phyloP scores from a whole-genome alignment of 2,113 vertebrate genomes.

The Pardalotus punctatus region DNA sequence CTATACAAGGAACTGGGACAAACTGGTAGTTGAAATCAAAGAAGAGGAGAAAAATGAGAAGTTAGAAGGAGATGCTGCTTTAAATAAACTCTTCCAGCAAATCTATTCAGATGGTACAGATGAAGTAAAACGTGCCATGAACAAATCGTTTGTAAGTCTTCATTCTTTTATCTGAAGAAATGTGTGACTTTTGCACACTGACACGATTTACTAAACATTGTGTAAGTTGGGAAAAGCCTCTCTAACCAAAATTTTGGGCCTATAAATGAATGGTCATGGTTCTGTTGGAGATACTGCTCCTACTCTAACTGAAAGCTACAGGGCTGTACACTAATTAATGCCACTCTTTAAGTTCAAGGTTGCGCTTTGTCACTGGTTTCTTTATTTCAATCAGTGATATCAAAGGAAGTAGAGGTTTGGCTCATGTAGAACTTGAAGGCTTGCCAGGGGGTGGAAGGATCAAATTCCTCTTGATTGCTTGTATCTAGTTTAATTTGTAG shows the following conservation, averaged over 20 bases:
- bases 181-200: neutral
- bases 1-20: slow-evolving; percentile 91
- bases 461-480: neutral
- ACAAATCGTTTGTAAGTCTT: slow-evolving; percentile 95
- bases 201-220: neutral
- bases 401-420: neutral
- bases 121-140: slow-evolving; percentile 97
- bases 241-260: neutral
- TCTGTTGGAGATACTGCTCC: neutral
- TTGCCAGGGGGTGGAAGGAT: neutral
- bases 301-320: neutral
- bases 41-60: slow-evolving; percentile 97
- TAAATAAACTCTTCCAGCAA: slow-evolving; percentile 93
- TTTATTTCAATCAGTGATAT: neutral
- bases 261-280: neutral
- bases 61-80: slow-evolving; percentile 92
- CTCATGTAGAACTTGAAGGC: neutral
- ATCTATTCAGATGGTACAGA: slow-evolving; percentile 90
- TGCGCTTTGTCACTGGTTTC: neutral
- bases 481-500: neutral
- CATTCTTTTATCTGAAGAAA: neutral
- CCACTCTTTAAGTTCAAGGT: neutral
- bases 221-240: neutral
- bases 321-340: neutral
- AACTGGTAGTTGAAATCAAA: slow-evolving; percentile 87